Base-by-base conservation (phyloP, 2,797 vertebrate species). In the Gambelia wislizenii region DNA sequence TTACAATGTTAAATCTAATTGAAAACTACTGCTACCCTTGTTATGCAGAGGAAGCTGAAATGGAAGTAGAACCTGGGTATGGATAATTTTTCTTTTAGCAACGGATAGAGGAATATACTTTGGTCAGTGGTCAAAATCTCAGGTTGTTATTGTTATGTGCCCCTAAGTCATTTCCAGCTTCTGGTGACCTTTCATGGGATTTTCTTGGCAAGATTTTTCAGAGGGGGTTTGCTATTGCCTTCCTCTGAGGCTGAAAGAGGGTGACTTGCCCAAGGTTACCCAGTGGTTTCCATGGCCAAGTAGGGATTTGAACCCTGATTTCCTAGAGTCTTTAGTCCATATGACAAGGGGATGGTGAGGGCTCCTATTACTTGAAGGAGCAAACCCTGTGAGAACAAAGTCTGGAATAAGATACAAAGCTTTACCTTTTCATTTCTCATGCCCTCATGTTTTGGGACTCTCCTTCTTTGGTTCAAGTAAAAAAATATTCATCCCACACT, bases 391-490 rank as follows among this genome's bases (percentile, higher is more conserved):
- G 30, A 33, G 22, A 79, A 39, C 8, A 30, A 33, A 70, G 27
- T 4, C 42, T 59, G 33, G 77, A 70, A 39, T 36, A 13, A 59
- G 47, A 52, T 27, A 52, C n/a, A n/a, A 42, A 39, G 25, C 56
- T 79, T 39, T 18, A 67, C 9, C 49, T 39, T 54, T 39, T n/a
- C 4, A 13, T 47, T 61, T 47, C 42, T 83, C 25, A 20, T 49
- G 16, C 52, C 36, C 14, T 72, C 44, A 42, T 36, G 39, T 75
- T 33, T 67, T 39, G 42, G 47, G n/a, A 75, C 6, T 85, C 61
- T 72, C 30, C 52, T 89, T 30, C 27, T 86, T 44, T 74, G 47
- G 76, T 69, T 89, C 67, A 72, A 61, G 20, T 74, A 9, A 80
- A 89, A 85, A 10, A 61, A 20, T 18, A 54, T 61, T 49, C 74